These are phyloP conservation scores for Parnassius orleans DNA, from an alignment of 2,888 invertebrate genomes.

Conservation along the genomic window DNA sequence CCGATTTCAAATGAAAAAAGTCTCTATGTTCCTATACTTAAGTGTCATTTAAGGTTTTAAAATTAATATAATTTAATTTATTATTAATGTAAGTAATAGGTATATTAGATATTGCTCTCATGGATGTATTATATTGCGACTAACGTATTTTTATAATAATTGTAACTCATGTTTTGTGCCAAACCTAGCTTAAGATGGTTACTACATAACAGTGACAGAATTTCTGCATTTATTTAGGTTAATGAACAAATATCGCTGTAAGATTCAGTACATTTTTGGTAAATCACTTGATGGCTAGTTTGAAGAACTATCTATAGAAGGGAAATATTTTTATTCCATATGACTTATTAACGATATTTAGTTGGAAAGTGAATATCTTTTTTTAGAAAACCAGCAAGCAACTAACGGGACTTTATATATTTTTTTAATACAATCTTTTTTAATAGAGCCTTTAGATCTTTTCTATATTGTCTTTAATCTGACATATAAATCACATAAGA, in stretches of 20 bases:
- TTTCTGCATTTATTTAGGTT: background rate
- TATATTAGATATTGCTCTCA: background rate
- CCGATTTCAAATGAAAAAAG: slow-evolving; percentile 42
- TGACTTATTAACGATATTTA: no score
- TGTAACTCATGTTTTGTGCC: slow-evolving; percentile 3
- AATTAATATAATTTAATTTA: slow-evolving; percentile 40
- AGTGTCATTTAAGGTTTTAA: slow-evolving; percentile 37
- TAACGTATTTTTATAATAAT: background rate
- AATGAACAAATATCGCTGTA: background rate
- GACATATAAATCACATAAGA: no score
- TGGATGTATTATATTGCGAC: background rate
- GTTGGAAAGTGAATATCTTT: no score
- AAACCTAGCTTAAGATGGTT: slow-evolving; percentile 10
- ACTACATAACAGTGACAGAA: background rate
- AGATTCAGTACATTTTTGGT: background rate
- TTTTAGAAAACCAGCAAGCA: no score
- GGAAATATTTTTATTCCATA: no score
- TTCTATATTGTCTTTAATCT: no score
- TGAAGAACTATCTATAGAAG: no score
- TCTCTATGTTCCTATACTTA: slow-evolving; percentile 54
- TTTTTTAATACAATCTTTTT: no score
- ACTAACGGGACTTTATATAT: no score
- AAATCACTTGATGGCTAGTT: background rate
- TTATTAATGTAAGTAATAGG: slow-evolving; percentile 37
- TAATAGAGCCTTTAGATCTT: no score